phyloP scores from a whole-genome alignment of 2,797 vertebrate genomes.

The Anguilla pacifica region DNA sequence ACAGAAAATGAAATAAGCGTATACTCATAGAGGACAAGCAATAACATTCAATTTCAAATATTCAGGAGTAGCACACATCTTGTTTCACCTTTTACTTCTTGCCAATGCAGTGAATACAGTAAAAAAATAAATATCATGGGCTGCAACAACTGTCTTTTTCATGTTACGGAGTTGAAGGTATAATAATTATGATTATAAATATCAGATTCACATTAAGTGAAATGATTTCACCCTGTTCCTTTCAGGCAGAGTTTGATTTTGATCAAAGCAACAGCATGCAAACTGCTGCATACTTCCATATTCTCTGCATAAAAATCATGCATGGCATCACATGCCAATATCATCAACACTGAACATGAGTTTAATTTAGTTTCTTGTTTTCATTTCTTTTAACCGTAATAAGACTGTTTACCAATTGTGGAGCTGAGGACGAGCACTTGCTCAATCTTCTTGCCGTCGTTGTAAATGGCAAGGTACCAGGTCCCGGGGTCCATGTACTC shows the following conservation, averaged over 20 bases:
- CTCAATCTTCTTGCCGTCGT: conserved; percentile 91
- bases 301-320: background rate
- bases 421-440: conserved; percentile 91
- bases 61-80: background rate
- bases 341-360: background rate
- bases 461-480: conserved; percentile 95
- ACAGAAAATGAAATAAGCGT: conserved; percentile 27
- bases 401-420: conserved; percentile 78
- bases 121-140: background rate
- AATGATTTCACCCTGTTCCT: background rate
- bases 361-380: background rate
- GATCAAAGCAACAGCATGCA: background rate
- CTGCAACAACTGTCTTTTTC: background rate
- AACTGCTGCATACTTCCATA: background rate
- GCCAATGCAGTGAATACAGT: background rate
- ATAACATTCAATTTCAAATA: conserved; percentile 18
- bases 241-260: background rate
- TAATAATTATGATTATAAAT: background rate
- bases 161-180: background rate
- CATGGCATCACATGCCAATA: background rate
- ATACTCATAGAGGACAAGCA: conserved; percentile 19
- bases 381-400: background rate
- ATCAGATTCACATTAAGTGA: background rate
- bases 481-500: conserved; percentile 95
- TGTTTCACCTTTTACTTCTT: conserved; percentile 13